phyloP scores from a whole-genome alignment of 2,888 invertebrate genomes.

The Tuta absoluta region DNA sequence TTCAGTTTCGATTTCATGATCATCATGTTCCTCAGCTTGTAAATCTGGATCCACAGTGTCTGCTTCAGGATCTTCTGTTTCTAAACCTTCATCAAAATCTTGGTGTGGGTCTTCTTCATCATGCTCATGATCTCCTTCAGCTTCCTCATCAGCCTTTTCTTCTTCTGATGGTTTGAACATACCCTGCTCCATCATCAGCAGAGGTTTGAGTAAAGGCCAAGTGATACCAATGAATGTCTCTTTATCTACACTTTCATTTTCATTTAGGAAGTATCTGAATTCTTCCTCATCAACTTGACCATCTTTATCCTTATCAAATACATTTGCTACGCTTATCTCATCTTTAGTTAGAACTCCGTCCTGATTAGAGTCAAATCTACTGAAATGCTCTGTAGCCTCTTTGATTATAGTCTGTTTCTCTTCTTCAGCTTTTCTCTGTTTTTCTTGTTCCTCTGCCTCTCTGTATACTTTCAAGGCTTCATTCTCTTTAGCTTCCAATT shows the following conservation, averaged over 20 bases:
- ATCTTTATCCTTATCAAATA: slow-evolving; percentile 94
- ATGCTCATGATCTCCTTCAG: slow-evolving; percentile 53
- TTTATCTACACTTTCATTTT: slow-evolving; percentile 84
- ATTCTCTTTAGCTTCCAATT: slow-evolving; percentile 87
- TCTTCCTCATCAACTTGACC: slow-evolving; percentile 94
- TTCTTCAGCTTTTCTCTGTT: slow-evolving; percentile 79
- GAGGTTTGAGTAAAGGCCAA: slow-evolving; percentile 91
- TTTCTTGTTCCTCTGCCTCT: slow-evolving; percentile 84
- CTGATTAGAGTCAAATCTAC: slow-evolving; percentile 88
- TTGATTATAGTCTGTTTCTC: slow-evolving; percentile 79
- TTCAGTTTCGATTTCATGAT: slow-evolving; percentile 72
- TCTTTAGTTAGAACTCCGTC: slow-evolving; percentile 86
- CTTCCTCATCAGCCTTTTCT: slow-evolving; percentile 52
- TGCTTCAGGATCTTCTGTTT: slow-evolving; percentile 61
- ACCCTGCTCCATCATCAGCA: slow-evolving; percentile 88
- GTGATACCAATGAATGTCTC: slow-evolving; percentile 85
- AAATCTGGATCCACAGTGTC: slow-evolving; percentile 58
- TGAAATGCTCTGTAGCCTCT: slow-evolving; percentile 88
- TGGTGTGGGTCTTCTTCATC: slow-evolving; percentile 68
- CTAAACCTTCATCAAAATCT: slow-evolving; percentile 80
- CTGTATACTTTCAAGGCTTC: slow-evolving; percentile 89
- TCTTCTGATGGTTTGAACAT: slow-evolving; percentile 80
- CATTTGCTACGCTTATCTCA: slow-evolving; percentile 86
- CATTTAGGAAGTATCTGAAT: slow-evolving; percentile 87
- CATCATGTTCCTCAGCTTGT: slow-evolving; percentile 75